These are phyloP conservation scores for Platichthys flesus DNA, from an alignment of 2,113 vertebrate genomes.

Conservation along the genomic window DNA sequence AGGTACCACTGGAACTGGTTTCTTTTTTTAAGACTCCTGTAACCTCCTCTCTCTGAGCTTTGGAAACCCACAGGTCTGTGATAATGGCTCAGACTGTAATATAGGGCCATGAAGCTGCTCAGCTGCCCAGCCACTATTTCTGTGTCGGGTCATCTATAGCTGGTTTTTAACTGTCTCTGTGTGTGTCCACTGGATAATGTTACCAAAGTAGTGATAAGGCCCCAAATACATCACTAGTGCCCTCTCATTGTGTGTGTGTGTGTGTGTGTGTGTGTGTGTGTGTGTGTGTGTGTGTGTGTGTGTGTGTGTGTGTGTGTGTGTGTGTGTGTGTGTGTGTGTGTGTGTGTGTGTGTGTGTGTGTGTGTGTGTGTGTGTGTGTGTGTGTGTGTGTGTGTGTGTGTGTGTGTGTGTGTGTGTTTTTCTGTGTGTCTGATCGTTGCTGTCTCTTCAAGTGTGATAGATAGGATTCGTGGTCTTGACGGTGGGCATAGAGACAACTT, in stretches of 20 bases:
- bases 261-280: neutral
- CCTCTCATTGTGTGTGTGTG: neutral
- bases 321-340: neutral
- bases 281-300: no score
- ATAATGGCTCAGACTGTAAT: conserved; percentile 22
- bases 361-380: no score
- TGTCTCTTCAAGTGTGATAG: neutral
- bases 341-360: neutral
- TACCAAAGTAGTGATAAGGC: conserved; percentile 20
- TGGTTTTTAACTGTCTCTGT: conserved; percentile 6
- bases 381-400: no score
- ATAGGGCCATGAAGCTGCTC: conserved; percentile 21
- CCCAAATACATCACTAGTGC: neutral
- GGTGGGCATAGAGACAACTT: neutral
- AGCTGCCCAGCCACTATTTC: conserved; percentile 30
- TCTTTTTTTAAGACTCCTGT: conserved; percentile 10
- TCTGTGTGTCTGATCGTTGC: neutral
- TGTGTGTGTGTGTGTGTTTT: no score
- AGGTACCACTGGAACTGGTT: neutral
- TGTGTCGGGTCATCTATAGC: conserved; percentile 37
- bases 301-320: no score
- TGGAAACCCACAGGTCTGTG: conserved; percentile 38
- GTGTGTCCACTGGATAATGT: conserved; percentile 28
- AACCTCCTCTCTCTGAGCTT: conserved; percentile 10
- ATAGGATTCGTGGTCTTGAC: no score